phyloP scores from a whole-genome alignment of 2,888 invertebrate species.

The Thelaira solivaga region DNA sequence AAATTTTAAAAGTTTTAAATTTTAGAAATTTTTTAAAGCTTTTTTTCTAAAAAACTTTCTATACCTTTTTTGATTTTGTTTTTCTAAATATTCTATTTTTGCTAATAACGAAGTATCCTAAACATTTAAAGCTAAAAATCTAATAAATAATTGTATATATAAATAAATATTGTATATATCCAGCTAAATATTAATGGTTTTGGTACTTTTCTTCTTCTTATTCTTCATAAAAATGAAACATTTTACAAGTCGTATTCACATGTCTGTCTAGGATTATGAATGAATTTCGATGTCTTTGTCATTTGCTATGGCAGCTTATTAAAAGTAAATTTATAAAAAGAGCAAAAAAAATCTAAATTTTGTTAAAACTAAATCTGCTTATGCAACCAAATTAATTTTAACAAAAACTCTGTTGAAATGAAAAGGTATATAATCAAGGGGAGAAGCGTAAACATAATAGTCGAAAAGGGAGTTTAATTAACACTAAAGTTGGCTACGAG shows the following conservation, averaged over 20 bases:
- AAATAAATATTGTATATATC: conserved; percentile 2
- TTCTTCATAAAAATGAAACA: conserved; percentile 33
- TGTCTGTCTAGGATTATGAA: background rate
- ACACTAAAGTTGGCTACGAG: conserved; percentile 40
- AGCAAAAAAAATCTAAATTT: conserved; percentile 11
- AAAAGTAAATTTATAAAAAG: conserved; percentile 4
- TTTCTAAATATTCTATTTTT: no score
- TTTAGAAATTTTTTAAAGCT: no score
- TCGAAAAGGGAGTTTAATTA: conserved; percentile 33
- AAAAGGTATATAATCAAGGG: background rate
- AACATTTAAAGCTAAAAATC: no score
- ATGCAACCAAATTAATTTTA: conserved; percentile 14
- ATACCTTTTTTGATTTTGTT: no score
- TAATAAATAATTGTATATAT: no score
- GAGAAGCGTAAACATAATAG: background rate
- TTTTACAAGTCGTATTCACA: conserved; percentile 11
- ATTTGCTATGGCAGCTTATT: conserved; percentile 31
- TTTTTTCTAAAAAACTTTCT: no score
- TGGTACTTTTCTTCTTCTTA: background rate
- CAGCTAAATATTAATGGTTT: background rate
- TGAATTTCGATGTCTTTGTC: conserved; percentile 46
- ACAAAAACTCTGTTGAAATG: background rate
- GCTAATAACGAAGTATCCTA: no score
- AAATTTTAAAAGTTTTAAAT: no score
- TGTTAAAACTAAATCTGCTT: conserved; percentile 20